phyloP scores from a whole-genome alignment of 2,888 invertebrate genomes.

The Disparrhopalites patrizii region DNA sequence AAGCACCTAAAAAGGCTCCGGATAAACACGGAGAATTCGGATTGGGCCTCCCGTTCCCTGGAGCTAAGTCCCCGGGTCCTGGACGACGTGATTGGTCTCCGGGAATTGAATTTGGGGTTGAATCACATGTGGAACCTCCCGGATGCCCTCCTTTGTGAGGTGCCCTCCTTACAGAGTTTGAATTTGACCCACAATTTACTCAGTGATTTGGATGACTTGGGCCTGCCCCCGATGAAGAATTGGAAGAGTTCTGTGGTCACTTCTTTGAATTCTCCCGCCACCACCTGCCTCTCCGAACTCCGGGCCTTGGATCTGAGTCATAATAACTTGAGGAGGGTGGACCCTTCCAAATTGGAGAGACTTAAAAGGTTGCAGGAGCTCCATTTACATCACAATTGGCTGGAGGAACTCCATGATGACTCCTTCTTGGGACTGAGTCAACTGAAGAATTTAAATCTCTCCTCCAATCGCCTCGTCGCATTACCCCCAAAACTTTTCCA shows the following conservation, averaged over 20 bases:
- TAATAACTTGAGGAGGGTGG: slow-evolving; percentile 68
- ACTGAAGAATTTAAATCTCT: slow-evolving; percentile 69
- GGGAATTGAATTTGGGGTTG: slow-evolving; percentile 72
- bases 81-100: slow-evolving; percentile 71
- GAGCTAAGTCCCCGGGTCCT: slow-evolving; percentile 71
- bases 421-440: slow-evolving; percentile 67
- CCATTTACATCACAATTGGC: slow-evolving; percentile 70
- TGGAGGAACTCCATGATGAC: slow-evolving; percentile 65
- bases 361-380: slow-evolving; percentile 66
- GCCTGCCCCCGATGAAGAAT: slow-evolving; percentile 57
- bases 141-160: slow-evolving; percentile 65
- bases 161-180: slow-evolving; percentile 62
- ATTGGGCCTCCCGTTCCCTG: slow-evolving; percentile 74
- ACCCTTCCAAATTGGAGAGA: slow-evolving; percentile 67
- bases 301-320: slow-evolving; percentile 63
- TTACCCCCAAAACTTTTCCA: slow-evolving; percentile 74
- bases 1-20: slow-evolving; percentile 64
- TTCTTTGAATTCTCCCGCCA: slow-evolving; percentile 19
- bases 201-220: slow-evolving; percentile 70
- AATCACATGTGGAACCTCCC: slow-evolving; percentile 79
- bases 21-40: slow-evolving; percentile 70
- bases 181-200: slow-evolving; percentile 73
- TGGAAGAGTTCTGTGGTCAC: slow-evolving; percentile 16
- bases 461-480: slow-evolving; percentile 71
- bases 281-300: slow-evolving; percentile 49